phyloP scores from a whole-genome alignment of 1,140 invertebrate species.

The Zaprionus nigranus region DNA sequence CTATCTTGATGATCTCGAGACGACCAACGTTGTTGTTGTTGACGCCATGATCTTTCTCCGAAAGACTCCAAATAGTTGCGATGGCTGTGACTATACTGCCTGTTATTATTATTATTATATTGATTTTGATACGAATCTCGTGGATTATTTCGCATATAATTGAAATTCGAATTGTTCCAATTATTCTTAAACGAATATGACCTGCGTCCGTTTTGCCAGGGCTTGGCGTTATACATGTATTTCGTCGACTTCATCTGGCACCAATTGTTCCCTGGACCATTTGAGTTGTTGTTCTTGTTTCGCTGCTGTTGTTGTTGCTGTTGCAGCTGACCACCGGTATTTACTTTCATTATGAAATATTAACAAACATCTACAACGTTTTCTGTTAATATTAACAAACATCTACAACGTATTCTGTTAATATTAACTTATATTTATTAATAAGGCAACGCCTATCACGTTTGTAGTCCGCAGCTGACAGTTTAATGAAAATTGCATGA shows the following conservation, averaged over 20 bases:
- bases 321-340: conserved; percentile 37
- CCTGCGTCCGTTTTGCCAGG: too few relatives aligned
- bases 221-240: too few relatives aligned
- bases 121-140: conserved; percentile 3
- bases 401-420: conserved; percentile 6
- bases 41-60: neutral
- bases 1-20: too few relatives aligned
- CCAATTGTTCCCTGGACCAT: conserved; percentile 17
- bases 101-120: neutral
- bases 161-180: conserved; percentile 16
- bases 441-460: conserved; percentile 56
- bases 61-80: conserved; percentile 8
- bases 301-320: conserved; percentile 1
- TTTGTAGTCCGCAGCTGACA: conserved; percentile 1
- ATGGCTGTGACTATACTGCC: conserved; percentile 6
- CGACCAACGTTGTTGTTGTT: neutral
- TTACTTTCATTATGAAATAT: conserved; percentile 32
- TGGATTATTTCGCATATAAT: too few relatives aligned
- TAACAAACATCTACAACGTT: conserved; percentile 50
- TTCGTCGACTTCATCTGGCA: too few relatives aligned
- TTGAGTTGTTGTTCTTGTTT: conserved; percentile 6
- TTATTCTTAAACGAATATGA: too few relatives aligned
- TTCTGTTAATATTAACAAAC: too few relatives aligned
- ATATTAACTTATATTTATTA: conserved; percentile 16
- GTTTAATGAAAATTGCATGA: conserved; percentile 1